phyloP scores from a whole-genome alignment of 2,113 vertebrate genomes.

The Sarotherodon lohbergeri region DNA sequence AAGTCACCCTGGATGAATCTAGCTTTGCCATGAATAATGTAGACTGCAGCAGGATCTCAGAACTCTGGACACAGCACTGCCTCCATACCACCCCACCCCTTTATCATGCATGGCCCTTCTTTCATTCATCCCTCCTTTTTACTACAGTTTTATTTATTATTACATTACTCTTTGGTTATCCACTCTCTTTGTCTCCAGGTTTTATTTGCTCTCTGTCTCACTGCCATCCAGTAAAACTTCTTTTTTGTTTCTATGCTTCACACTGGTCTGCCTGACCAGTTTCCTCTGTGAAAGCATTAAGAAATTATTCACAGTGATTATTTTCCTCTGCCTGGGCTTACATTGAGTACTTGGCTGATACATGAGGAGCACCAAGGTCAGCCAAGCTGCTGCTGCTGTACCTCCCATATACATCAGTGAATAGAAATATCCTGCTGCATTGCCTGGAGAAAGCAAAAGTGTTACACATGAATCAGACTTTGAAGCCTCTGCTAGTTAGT shows the following conservation, averaged over 20 bases:
- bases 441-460: neutral
- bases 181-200: neutral
- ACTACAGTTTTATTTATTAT: constrained; percentile 15
- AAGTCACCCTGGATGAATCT: constrained; percentile 57
- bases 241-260: neutral
- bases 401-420: neutral
- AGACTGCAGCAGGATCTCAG: constrained; percentile 29
- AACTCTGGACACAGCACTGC: neutral
- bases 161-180: neutral
- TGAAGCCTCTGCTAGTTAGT: neutral
- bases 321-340: neutral
- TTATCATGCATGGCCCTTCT: neutral
- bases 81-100: neutral
- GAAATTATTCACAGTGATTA: constrained; percentile 57
- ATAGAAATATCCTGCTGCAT: neutral
- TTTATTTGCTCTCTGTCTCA: neutral
- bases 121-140: neutral
- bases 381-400: constrained; percentile 11
- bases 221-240: constrained; percentile 3
- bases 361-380: constrained; percentile 31
- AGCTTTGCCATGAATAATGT: constrained; percentile 60
- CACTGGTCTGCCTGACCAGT: neutral
- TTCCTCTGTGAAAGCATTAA: constrained; percentile 26
- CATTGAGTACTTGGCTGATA: constrained; percentile 23
- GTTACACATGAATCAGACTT: neutral